Base-by-base conservation (phyloP, 2,888 invertebrate species). In the Gryllus longicercus region DNA sequence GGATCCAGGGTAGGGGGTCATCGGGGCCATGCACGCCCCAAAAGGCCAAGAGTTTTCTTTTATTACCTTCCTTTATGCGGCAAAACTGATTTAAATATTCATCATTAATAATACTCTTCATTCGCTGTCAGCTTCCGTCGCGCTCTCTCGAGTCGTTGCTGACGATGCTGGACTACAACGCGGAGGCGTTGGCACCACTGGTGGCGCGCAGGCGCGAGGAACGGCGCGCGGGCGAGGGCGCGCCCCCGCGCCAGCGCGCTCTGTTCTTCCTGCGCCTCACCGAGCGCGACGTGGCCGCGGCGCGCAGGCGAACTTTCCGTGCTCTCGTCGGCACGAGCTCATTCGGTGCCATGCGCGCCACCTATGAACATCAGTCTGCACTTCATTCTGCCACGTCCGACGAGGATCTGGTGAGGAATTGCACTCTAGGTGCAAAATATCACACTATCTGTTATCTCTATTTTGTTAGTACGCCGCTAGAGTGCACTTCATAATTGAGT, bases 251-350 rank as follows among this genome's bases (percentile, higher is more conserved):
- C 16, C 63, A 63, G n/a, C 63, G 63, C n/a, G 63, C 63, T 63
- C n/a, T 63, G n/a, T 63, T 14, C 63, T 63, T 63, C 63, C 16
- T 63, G n/a, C 63, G 63, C 14, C 63, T 63, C 63, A 63, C 63
- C 16, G 63, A 63, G 63, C 63, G 63, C 63, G 63, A 63, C 63
- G 63, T 63, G 63, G 63, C n/a, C 14, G 63, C 63, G 63, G 63
- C 63, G 63, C 63, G 63, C 63, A 14, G n/a, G 63, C 63, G 63
- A 3, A n/a, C 63, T 18, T 18, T 63, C 16, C 63, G 63, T 1
- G 14, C 63, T 0, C 63, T 63, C n/a, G 63, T 18, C n/a, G 63
- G 63, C n/a, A 18, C 63, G 63, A 18, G 63, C 63, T 14, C 63
- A 5, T 14, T 5, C 11, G 63, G 16, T 8, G 63, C 16, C 14